These are phyloP conservation scores for Orussus abietinus DNA, from an alignment of 1,140 invertebrate genomes.

Conservation along the genomic window DNA sequence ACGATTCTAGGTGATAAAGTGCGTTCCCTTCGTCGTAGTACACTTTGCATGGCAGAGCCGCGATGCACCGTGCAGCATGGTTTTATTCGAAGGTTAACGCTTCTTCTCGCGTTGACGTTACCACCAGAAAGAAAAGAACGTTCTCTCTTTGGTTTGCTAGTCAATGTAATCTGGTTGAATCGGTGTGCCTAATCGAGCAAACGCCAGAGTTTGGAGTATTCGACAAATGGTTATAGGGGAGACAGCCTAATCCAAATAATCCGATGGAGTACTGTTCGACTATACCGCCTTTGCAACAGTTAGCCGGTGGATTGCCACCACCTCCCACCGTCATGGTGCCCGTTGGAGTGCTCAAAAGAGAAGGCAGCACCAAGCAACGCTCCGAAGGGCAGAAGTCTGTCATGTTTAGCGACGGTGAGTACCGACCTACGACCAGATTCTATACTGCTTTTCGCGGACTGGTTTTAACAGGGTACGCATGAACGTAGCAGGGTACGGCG, in stretches of 20 bases:
- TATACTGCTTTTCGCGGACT: too few relatives aligned
- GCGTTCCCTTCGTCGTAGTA: too few relatives aligned
- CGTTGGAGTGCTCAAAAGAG: constrained; percentile 76
- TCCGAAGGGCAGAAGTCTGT: constrained; percentile 70
- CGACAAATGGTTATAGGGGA: constrained; percentile 54
- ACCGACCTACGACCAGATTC: too few relatives aligned
- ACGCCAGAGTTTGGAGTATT: constrained; percentile 64
- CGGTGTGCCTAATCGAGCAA: constrained; percentile 36
- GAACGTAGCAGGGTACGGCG: too few relatives aligned
- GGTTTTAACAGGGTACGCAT: too few relatives aligned
- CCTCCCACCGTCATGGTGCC: constrained; percentile 80
- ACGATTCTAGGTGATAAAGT: too few relatives aligned
- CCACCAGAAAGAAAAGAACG: too few relatives aligned
- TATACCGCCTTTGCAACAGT: constrained; percentile 77
- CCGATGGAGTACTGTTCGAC: constrained; percentile 88
- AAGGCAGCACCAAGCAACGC: constrained; percentile 57
- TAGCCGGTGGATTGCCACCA: constrained; percentile 53
- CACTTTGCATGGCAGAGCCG: too few relatives aligned
- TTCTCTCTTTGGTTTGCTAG: background rate
- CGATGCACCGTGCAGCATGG: too few relatives aligned
- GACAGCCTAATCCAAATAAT: constrained; percentile 80
- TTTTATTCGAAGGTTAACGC: too few relatives aligned
- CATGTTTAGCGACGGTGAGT: constrained; percentile 82
- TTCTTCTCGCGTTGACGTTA: too few relatives aligned
- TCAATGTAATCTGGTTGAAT: background rate